Conservation (phyloP, 2,113 vertebrate species). For the Pollimyrus isidori region DNA sequence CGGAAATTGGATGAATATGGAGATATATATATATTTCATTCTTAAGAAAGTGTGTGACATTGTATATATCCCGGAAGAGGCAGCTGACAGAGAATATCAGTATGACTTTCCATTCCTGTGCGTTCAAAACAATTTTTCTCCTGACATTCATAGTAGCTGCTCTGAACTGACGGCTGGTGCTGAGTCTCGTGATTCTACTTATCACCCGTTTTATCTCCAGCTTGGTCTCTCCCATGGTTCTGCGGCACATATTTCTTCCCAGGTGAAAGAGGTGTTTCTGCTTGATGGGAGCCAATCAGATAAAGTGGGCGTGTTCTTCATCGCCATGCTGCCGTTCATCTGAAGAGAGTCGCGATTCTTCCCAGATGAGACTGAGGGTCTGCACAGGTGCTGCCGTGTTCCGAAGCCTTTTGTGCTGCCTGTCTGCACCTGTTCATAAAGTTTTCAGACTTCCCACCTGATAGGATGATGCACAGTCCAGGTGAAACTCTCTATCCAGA, state of each 20-base stretch:
- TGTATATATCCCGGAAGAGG: not conserved
- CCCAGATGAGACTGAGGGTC: not conserved
- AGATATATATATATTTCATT: not conserved
- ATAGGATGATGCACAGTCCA: too few relatives aligned
- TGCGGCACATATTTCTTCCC: not conserved
- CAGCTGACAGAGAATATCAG: not conserved
- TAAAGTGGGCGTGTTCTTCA: not conserved
- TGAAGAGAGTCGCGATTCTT: not conserved
- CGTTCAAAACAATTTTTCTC: not conserved
- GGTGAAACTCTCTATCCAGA: not conserved
- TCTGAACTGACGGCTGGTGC: not conserved
- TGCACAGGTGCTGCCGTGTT: not conserved
- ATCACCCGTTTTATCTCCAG: not conserved
- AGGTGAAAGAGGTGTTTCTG: not conserved
- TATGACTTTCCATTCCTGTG: not conserved
- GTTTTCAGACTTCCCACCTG: not conserved
- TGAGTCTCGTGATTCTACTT: not conserved
- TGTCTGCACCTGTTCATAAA: not conserved
- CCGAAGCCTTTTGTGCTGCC: not conserved
- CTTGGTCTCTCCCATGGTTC: not conserved
- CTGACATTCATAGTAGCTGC: not conserved
- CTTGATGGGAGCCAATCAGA: not conserved
- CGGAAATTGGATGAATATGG: too few relatives aligned
- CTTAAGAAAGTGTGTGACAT: not conserved
- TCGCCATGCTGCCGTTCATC: not conserved